These are phyloP conservation scores for Scelioninae gen. 1 DNA, from an alignment of 2,888 invertebrate species.

Conservation along the genomic window DNA sequence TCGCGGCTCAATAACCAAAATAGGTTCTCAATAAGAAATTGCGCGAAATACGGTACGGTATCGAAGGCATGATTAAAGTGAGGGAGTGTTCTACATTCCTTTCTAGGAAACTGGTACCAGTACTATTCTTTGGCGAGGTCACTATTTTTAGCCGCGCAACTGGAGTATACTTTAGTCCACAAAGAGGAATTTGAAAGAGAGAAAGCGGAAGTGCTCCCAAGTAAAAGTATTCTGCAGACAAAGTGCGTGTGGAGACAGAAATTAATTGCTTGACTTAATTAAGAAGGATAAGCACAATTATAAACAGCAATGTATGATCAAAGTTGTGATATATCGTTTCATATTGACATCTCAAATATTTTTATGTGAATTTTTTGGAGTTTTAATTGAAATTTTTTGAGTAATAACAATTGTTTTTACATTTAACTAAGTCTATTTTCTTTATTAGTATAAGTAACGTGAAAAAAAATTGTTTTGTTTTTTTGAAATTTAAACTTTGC, in stretches of 20 bases:
- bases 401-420: no score
- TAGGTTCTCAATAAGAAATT: conserved; percentile 45
- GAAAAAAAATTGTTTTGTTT: no score
- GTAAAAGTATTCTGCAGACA: conserved; percentile 48
- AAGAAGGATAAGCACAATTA: conserved; percentile 42
- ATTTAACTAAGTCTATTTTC: no score
- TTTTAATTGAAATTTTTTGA: no score
- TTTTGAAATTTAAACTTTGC: no score
- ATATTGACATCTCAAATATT: no score
- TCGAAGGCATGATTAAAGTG: conserved; percentile 40
- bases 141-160: conserved; percentile 63
- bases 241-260: conserved; percentile 39
- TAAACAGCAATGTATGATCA: neutral
- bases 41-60: conserved; percentile 35
- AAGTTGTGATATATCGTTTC: no score
- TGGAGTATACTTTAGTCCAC: conserved; percentile 49
- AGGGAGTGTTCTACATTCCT: conserved; percentile 64
- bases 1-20: conserved; percentile 37
- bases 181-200: conserved; percentile 45
- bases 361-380: no score
- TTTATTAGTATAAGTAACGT: no score
- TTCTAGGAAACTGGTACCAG: conserved; percentile 61
- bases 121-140: conserved; percentile 49
- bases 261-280: conserved; percentile 63
- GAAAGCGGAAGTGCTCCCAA: conserved; percentile 62